Evolutionary conservation across 2,888 invertebrate genomes (phyloP), one percentile per base, ranked within the genome.

Genomic region (Calephelis perditalis): DNA sequence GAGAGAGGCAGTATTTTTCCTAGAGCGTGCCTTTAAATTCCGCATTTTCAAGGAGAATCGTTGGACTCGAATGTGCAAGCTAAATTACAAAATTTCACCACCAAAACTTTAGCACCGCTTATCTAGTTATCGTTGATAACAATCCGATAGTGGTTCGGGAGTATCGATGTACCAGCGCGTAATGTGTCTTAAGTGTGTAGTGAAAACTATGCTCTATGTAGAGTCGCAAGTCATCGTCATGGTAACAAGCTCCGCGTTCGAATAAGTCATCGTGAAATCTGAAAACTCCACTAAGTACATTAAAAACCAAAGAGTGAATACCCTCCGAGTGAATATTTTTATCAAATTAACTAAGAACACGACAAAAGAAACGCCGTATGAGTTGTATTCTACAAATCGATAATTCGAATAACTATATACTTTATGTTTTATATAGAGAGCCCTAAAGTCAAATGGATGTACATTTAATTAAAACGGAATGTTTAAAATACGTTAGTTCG

Each of bases 21-120:
- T 62, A 59, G 59, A 65, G 63, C 26, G 26, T 35, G 49, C 60
- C 55, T 46, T 62, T 54, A 62, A 49, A 66, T 66, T 66, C 65
- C 65, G 65, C 62, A 49, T 63, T 66, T 62, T 66, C 65, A 66
- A 66, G 66, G 66, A 56, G 59, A 65, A 55, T 44, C 66, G 59
- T 63, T 66, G 65, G 65, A 66, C 66, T 66, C 62, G 52, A 62
- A 58, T 65, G 64, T 62, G 59, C 40, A 47, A 62, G 62, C 59
- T 57, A 11, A 52, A 52, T 52, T n/a, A 52, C 52, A 11, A 52
- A 36, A 52, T 45, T 57, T 57, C 36, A 11, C 15, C 45, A 35
- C 10, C 15, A 26, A 46, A 57, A 52, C 40, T 55, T 57, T 55
- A 57, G 9, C 46, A 45, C 26, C 35, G 46, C 52, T 56, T 61